phyloP scores from a whole-genome alignment of 1,140 invertebrate species.

The Neodiprion pinetum region DNA sequence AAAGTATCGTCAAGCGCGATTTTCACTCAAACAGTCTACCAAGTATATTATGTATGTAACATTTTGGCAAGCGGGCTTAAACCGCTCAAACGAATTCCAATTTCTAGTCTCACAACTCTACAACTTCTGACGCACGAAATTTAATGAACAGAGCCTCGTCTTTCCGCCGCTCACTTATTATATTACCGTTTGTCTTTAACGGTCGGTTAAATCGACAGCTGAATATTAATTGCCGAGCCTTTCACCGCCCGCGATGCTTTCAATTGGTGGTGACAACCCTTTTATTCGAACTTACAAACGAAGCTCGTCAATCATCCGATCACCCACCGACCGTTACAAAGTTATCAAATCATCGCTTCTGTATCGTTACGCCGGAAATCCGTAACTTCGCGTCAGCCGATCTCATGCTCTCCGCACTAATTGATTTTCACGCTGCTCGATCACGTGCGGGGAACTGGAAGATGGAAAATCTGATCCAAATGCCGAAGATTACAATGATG shows the following conservation, averaged over 20 bases:
- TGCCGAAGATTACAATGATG: no score
- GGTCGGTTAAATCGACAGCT: not conserved
- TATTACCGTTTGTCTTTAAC: conserved; percentile 3
- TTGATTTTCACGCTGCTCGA: no score
- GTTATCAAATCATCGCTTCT: not conserved
- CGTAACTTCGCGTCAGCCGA: no score
- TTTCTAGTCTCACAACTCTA: not conserved
- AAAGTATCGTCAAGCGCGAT: not conserved
- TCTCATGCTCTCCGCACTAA: no score
- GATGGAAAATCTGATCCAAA: no score
- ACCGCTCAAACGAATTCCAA: not conserved
- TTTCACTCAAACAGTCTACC: not conserved
- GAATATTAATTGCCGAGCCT: not conserved
- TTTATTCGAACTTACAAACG: not conserved
- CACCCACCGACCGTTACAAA: not conserved
- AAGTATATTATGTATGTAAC: not conserved
- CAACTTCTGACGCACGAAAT: not conserved
- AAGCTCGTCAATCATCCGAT: not conserved
- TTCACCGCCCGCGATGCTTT: not conserved
- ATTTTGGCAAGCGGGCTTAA: not conserved
- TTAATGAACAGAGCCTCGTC: not conserved
- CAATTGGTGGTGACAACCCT: not conserved
- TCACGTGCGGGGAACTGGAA: no score
- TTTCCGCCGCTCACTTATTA: not conserved
- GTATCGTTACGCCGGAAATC: no score